Evolutionary conservation across 92 coral and sea anemone genomes (phyloP).

Genomic region (Ricordea florida): DNA sequence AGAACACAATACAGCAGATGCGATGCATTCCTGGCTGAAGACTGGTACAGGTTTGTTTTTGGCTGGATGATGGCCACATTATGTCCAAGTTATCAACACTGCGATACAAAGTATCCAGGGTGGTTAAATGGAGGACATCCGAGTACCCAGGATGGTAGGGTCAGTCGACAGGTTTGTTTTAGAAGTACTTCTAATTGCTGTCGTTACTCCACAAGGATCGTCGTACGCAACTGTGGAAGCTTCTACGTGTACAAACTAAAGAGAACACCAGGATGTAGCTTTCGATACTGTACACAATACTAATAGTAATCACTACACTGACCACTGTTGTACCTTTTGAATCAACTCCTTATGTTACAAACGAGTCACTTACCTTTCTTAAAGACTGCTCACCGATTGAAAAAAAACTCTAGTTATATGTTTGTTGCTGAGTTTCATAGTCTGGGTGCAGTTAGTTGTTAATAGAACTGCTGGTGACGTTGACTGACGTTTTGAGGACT

Average conservation of each 20-base stretch:
- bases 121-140: constrained; percentile 74
- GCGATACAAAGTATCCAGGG: constrained; percentile 57
- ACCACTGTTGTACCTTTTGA: not conserved
- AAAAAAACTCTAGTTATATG: too few species aligned
- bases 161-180: constrained; percentile 67
- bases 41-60: constrained; percentile 50
- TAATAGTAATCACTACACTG: not conserved
- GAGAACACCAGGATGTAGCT: constrained; percentile 35
- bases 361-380: too few species aligned
- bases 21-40: constrained; percentile 28
- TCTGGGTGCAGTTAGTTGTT: too few species aligned
- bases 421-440: too few species aligned
- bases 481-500: too few species aligned
- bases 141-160: constrained; percentile 52
- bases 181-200: constrained; percentile 60
- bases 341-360: too few species aligned
- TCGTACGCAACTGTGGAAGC: constrained; percentile 75
- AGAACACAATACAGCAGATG: not conserved
- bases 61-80: constrained; percentile 14
- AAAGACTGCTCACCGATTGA: too few species aligned
- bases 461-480: too few species aligned
- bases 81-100: not conserved
- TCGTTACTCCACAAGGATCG: constrained; percentile 11
- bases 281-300: constrained; percentile 66
- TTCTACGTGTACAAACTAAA: constrained; percentile 74